Evolutionary conservation across 2,888 invertebrate species (phyloP).

Genomic region (Vannuccia rotundouncinata): DNA sequence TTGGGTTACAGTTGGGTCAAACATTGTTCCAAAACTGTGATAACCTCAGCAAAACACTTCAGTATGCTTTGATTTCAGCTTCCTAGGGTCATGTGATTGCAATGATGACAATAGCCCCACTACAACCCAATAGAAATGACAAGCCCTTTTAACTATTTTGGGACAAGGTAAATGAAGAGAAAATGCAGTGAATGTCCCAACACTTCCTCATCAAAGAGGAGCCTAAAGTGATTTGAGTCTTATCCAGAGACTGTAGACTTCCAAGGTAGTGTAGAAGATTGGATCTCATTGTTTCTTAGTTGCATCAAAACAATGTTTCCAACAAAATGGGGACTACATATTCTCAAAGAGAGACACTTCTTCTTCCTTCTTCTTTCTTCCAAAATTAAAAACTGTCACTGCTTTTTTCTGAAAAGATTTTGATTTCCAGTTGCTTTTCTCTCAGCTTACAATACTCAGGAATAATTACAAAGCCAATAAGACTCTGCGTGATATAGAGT

Average conservation of each 20-base stretch:
- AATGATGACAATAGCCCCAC: not conserved
- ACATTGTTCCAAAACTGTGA: not conserved
- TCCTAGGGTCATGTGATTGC: not conserved
- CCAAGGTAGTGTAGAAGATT: not conserved
- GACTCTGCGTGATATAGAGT: not conserved
- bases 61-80: not conserved
- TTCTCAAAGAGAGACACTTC: not conserved
- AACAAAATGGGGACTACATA: slow-evolving; percentile 4
- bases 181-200: not conserved
- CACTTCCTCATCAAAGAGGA: not conserved
- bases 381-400: slow-evolving; percentile 7
- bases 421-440: not conserved
- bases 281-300: slow-evolving; percentile 1
- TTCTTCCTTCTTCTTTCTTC: not conserved
- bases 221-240: not conserved
- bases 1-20: slow-evolving; percentile 13
- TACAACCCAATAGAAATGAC: not conserved
- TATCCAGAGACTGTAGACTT: not conserved
- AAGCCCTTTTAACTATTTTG: not conserved
- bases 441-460: not conserved
- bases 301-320: not conserved
- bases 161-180: not conserved
- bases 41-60: not conserved
- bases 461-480: not conserved
- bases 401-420: not conserved